Evolutionary conservation across 2,888 invertebrate genomes (phyloP).

Genomic region (Nomada lathburiana): DNA sequence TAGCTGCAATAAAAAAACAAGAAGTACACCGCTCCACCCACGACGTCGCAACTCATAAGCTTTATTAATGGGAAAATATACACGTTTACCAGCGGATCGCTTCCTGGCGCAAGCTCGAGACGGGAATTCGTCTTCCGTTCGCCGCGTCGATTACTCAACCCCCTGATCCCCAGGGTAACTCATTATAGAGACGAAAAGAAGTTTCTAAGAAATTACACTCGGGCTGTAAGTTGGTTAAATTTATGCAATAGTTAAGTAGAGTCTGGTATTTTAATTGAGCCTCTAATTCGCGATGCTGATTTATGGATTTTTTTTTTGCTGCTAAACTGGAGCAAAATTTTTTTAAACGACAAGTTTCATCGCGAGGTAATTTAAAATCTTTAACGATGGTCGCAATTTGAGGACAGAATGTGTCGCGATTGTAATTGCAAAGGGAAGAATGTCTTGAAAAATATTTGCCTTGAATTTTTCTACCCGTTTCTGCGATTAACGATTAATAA

Average conservation of each 20-base stretch:
- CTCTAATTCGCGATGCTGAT: not conserved
- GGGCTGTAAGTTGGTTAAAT: not conserved
- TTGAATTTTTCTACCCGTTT: not conserved
- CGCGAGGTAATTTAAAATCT: too few relatives aligned
- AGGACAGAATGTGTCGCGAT: not conserved
- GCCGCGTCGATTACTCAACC: conserved; percentile 7
- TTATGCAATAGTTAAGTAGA: not conserved
- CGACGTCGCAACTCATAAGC: conserved; percentile 4
- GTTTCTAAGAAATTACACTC: not conserved
- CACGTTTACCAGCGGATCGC: not conserved
- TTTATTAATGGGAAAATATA: conserved; percentile 27
- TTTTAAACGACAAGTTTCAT: too few relatives aligned
- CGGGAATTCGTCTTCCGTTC: conserved; percentile 13
- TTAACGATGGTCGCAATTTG: too few relatives aligned
- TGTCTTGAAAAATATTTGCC: not conserved
- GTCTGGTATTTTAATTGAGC: not conserved
- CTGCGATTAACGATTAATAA: not conserved
- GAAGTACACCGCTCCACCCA: not conserved
- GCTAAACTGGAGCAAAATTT: too few relatives aligned
- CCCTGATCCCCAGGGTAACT: conserved; percentile 4
- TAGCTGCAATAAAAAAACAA: conserved; percentile 9
- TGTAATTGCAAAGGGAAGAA: not conserved
- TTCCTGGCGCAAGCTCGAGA: not conserved
- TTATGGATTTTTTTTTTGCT: not conserved
- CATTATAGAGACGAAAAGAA: conserved; percentile 30